Evolutionary conservation across 2,888 invertebrate species (phyloP), one percentile per base, ranked within the genome.

Genomic region (Tinea semifulvella): DNA sequence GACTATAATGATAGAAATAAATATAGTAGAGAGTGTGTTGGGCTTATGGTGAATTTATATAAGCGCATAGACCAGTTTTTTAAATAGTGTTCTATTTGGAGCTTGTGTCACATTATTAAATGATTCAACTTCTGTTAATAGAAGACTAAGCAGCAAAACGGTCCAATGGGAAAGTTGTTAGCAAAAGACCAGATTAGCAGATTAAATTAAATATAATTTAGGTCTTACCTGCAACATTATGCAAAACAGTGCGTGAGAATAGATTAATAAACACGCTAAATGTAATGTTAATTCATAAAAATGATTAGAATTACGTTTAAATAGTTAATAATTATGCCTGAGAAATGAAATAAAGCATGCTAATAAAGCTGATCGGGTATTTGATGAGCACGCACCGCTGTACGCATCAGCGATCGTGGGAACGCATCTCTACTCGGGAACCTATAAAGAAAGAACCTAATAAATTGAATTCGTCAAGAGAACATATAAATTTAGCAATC

Each of bases 381-480:
- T 57, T 54, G 49, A 56, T 54, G 52, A 50, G 49, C 54, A 56
- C 52, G 54, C 55, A 52, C 44, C 44, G 36, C 31, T 42, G 6
- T 42, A 27, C 35, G 35, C 42, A 35, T 28, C 42, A 31, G 47
- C 53, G 50, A 53, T 56, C 69, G 68, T 70, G 69, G 65, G 72
- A 71, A 70, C 61, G 56, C 57, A 57, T 54, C 54, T 35, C 22
- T 57, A 44, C 18, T 27, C 49, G 47, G 43, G 47, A 22, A 40
- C 20, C 40, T 40, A 40, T 40, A 49, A 49, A 51, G 51, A 56
- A 54, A 58, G 61, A 56, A 50, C 54, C 54, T 59, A 66, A 71
- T 69, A 69, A 72, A 73, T 67, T 67, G 60, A 66, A 68, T 66
- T 65, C 70, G 61, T 70, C 70, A 70, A 67, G 62, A 60, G 59